Conservation (phyloP, 2,797 vertebrate species). For the Halcyon badia region DNA sequence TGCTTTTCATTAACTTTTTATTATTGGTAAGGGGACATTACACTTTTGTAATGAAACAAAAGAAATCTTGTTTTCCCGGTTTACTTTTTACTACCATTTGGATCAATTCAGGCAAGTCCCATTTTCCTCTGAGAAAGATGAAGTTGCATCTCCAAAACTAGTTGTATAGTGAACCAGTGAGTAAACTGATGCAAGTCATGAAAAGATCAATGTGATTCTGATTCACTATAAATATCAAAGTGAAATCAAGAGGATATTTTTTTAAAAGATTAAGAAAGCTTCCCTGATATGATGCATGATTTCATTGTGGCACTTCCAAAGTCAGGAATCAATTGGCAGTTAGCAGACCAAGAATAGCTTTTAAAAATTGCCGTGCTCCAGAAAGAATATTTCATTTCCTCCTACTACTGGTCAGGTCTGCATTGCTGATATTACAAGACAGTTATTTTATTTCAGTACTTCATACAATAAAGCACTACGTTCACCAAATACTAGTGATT, state of each 20-base stretch:
- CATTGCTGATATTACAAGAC: background rate
- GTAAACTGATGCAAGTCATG: slow-evolving; percentile 1
- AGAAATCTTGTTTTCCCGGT: background rate
- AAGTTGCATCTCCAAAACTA: background rate
- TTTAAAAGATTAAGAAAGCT: background rate
- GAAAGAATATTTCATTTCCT: slow-evolving; percentile 16
- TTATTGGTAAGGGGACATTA: background rate
- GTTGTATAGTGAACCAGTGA: background rate
- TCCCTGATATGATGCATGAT: background rate
- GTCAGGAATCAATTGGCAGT: background rate
- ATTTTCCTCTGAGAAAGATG: background rate
- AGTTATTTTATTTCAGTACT: background rate
- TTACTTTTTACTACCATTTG: background rate
- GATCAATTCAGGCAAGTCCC: background rate
- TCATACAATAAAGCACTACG: background rate
- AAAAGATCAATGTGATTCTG: background rate
- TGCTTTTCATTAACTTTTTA: slow-evolving; percentile 54
- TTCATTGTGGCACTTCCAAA: background rate
- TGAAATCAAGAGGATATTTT: background rate
- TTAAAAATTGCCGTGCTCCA: background rate
- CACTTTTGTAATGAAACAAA: slow-evolving; percentile 3
- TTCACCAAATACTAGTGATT: background rate
- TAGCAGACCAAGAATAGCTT: background rate
- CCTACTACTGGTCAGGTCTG: background rate
- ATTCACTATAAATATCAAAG: background rate